These are phyloP conservation scores for Borostomias antarcticus DNA, from an alignment of 2,797 vertebrate genomes.

Conservation along the genomic window DNA sequence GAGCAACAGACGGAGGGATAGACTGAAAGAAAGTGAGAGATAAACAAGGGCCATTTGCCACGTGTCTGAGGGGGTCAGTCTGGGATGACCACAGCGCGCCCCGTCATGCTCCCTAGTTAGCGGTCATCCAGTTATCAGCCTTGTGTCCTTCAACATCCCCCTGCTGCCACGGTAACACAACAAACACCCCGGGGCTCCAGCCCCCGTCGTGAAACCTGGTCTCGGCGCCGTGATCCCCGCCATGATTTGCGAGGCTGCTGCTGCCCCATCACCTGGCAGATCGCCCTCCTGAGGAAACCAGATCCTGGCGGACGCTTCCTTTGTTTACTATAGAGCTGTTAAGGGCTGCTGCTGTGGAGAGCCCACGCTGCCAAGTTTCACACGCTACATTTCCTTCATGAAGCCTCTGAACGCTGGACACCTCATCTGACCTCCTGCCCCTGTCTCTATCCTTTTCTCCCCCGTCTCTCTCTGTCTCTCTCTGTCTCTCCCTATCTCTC, in stretches of 20 bases:
- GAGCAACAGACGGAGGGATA: neutral
- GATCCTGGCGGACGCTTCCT: neutral
- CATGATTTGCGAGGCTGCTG: neutral
- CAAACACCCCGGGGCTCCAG: neutral
- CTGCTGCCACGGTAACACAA: slow-evolving; percentile 51
- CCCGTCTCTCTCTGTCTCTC: too few relatives aligned
- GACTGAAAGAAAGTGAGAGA: slow-evolving; percentile 25
- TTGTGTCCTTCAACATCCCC: slow-evolving; percentile 54
- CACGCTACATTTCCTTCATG: neutral
- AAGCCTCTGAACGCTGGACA: too few relatives aligned
- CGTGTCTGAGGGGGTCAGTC: neutral
- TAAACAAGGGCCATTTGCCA: too few relatives aligned
- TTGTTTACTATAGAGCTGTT: neutral
- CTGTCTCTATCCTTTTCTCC: too few relatives aligned
- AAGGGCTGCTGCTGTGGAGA: neutral
- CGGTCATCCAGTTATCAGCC: slow-evolving; percentile 53
- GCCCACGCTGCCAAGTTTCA: neutral
- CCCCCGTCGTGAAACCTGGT: slow-evolving; percentile 5
- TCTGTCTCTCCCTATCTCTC: too few relatives aligned
- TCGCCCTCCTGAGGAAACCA: neutral
- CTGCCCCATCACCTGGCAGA: too few relatives aligned
- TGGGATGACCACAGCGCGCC: slow-evolving; percentile 5
- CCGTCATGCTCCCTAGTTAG: slow-evolving; percentile 55
- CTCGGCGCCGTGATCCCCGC: slow-evolving; percentile 24
- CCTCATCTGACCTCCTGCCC: too few relatives aligned